Percentiles rank a stretch among this genome's conserved stretches.
phyloP scores from a whole-genome alignment of 2,113 vertebrate species.

The Penelope pileata region DNA sequence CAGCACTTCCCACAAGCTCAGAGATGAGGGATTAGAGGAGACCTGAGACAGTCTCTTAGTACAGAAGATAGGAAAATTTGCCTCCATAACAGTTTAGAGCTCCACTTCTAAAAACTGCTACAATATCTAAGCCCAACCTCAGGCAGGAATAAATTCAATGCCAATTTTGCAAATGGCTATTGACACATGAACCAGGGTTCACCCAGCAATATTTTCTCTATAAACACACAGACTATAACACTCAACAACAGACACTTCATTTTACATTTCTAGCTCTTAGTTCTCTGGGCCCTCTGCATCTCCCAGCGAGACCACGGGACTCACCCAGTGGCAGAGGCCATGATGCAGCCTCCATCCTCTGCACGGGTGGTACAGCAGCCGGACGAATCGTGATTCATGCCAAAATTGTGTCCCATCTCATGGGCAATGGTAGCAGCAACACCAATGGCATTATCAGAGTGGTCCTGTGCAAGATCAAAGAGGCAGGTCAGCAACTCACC shows the following conservation, averaged over 20 bases:
- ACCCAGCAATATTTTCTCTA: background rate
- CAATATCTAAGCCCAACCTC: background rate
- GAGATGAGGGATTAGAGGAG: background rate
- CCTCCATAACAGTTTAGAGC: background rate
- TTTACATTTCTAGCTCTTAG: background rate
- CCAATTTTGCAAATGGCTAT: background rate
- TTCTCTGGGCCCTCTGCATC: background rate
- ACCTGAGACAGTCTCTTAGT: background rate
- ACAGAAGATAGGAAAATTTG: background rate
- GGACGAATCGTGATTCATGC: slow-evolving; percentile 91
- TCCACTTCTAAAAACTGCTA: background rate
- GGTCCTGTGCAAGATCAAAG: slow-evolving; percentile 81
- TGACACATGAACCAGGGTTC: background rate
- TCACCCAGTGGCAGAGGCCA: slow-evolving; percentile 97
- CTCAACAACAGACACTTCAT: background rate
- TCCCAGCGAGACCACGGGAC: background rate
- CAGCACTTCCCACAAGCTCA: background rate
- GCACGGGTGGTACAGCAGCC: slow-evolving; percentile 87
- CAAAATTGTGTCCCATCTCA: slow-evolving; percentile 98
- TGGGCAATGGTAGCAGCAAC: slow-evolving; percentile 96
- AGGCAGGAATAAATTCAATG: background rate
- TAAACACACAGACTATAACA: background rate
- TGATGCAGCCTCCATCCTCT: slow-evolving; percentile 94
- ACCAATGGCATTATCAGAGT: slow-evolving; percentile 89
- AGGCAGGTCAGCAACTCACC: background rate